Base-by-base conservation (phyloP, 2,797 vertebrate genomes). In the Enteromius radiatus region DNA sequence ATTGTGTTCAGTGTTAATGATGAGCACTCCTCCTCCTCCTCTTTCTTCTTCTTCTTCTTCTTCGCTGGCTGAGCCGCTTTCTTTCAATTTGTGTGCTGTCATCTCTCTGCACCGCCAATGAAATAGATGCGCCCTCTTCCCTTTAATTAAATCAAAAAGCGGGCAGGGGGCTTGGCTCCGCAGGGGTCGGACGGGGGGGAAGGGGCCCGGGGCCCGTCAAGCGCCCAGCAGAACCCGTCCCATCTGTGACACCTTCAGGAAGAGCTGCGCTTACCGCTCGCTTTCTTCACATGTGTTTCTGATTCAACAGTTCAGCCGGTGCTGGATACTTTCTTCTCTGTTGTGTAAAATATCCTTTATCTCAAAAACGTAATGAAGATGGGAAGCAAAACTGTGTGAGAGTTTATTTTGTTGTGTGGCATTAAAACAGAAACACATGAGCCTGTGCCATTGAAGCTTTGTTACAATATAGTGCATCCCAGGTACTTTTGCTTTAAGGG, bases 61-160 rank as follows among this genome's bases (percentile, higher is more conserved):
- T 43, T 43, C 49, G 2, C 90, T 88, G 89, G 89, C 87, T 85
- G 88, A 91, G 91, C 91, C 89, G 90, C 93, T 95, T 94, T 91
- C 93, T 94, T 95, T 94, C 93, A 94, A 94, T 95, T 95, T 95
- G 94, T 94, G 92, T 94, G 92, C 93, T 94, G 93, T 95, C 95
- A 95, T 94, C 93, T 93, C 91, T 84, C 88, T 82, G 81, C 91
- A 86, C 91, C 81, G 80, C 84, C 28, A 76, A 79, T 88, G 85
- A 92, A 94, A 95, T 94, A 94, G 91, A 94, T 94, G 93, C 90
- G 85, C 89, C 90, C 88, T 88, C 92, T 92, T 92, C 84, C 87
- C 85, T 94, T 95, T 94, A 95, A 95, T 95, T 94, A 94, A 95
- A 94, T 94, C 89, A 93, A 94, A 93, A 81, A 92, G 85, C 87